Base-by-base conservation (phyloP, 2,888 invertebrate genomes). In the Smittia sp. region DNA sequence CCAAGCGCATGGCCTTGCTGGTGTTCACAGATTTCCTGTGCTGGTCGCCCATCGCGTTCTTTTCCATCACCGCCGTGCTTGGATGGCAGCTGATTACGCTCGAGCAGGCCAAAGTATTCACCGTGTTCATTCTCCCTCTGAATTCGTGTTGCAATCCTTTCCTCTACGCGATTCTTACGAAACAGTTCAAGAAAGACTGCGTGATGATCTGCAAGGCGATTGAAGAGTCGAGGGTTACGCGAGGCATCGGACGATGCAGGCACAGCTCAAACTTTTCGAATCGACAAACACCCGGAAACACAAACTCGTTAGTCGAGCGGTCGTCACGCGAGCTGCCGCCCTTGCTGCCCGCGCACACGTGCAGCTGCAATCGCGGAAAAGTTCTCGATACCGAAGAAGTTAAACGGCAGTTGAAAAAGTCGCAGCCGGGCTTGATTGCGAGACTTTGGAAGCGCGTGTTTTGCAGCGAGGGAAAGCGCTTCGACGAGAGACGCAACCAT, bases 71-170 rank as follows among this genome's bases (percentile, higher is more conserved):
- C 0, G 96, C 98, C 18, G 92, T 96, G 6, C 93, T 96, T 80
- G 97, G 97, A 9, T 85, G 91, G 76, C 94, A 93, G 75, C 85
- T 98, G 67, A 93, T 98, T 27, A 93, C 94, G 1, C 85, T 98
- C 75, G 96, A 97, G 80, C 94, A 96, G 83, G 97, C 98, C 65
- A 98, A 98, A 85, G 90, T 94, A 77, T 95, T 94, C 81, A 96
- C 96, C 1, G 96, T 98, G 52, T 97, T 98, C 81, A 91, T 98
- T 74, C 85, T 98, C 77, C 98, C 98, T 1, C 84, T 98, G 76
- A 98, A 98, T 83, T 94, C 95, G 13, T 98, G 97, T 82, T 96
- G 97, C 83, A 98, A 98, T 84, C 98, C 98, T 0, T 98, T 98
- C 81, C 87, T 98, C 27, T 98, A 98, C 82, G 98, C 98, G 69